A percentile compares a stretch with the other conserved stretches of the same genome.
Conservation (phyloP, 2,113 vertebrate species). For the Cepphus grylle region DNA sequence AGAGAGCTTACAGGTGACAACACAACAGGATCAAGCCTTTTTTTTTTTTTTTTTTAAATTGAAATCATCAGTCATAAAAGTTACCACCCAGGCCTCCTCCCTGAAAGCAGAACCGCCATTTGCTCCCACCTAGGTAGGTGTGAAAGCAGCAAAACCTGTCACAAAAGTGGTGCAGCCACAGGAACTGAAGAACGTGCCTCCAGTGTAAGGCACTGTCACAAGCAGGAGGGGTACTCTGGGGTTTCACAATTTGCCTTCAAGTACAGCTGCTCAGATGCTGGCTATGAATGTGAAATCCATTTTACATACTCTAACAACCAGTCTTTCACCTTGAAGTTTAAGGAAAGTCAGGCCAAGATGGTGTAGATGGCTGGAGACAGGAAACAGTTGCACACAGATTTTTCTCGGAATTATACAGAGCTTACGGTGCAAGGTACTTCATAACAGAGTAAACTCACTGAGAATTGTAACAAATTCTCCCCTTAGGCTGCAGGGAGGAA, state of each 20-base stretch:
- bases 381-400: not conserved
- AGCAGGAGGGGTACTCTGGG: not conserved
- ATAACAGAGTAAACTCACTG: not conserved
- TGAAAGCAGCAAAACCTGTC: slow-evolving; percentile 51
- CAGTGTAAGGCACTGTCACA: not conserved
- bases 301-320: not conserved
- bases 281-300: not conserved
- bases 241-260: not conserved
- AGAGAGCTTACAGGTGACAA: not conserved
- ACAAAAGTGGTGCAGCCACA: not conserved
- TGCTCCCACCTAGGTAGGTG: not conserved
- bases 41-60: not conserved
- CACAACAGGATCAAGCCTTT: not conserved
- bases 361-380: not conserved
- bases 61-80: not conserved
- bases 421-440: rapidly evolving
- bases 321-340: not conserved
- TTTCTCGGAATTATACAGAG: not conserved
- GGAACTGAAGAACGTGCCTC: not conserved
- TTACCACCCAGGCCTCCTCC: slow-evolving; percentile 4
- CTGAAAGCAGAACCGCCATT: not conserved
- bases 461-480: not conserved
- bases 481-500: not conserved
- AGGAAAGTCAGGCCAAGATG: not conserved
- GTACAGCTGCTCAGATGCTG: not conserved